Conservation (phyloP, 2,797 vertebrate species). For the Amphiprion clarkii region DNA sequence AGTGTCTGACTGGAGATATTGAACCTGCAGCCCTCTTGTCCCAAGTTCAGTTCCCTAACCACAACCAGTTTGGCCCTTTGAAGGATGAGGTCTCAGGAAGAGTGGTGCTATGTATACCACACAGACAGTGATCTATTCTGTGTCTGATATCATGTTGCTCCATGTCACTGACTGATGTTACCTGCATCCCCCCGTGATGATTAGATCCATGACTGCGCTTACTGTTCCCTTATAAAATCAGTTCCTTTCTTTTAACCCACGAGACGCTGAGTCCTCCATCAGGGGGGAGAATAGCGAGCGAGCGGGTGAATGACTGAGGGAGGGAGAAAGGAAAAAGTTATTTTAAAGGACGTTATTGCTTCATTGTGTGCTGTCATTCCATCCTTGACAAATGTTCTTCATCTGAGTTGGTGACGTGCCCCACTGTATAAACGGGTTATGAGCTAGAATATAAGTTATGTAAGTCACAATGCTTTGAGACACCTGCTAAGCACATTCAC, state of each 20-base stretch:
- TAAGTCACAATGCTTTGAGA: conserved; percentile 71
- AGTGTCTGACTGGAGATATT: conserved; percentile 85
- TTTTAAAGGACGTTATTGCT: conserved; percentile 76
- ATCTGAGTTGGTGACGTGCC: conserved; percentile 72
- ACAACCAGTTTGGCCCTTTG: conserved; percentile 84
- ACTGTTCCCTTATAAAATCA: conserved; percentile 82
- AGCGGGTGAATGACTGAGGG: conserved; percentile 38
- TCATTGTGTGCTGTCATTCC: conserved; percentile 68
- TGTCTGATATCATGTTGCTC: conserved; percentile 85
- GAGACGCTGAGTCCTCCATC: conserved; percentile 42
- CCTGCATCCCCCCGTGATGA: conserved; percentile 77
- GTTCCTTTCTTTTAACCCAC: conserved; percentile 76
- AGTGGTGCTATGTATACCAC: conserved; percentile 80
- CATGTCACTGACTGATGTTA: conserved; percentile 86
- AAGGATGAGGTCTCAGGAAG: conserved; percentile 85
- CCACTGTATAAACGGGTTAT: conserved; percentile 75
- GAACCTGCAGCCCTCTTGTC: conserved; percentile 85
- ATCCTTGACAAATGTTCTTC: conserved; percentile 79
- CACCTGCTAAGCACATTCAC: conserved; percentile 76
- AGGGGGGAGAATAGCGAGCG: conserved; percentile 11
- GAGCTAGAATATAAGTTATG: conserved; percentile 74
- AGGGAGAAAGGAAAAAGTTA: conserved; percentile 61
- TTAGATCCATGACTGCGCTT: conserved; percentile 84
- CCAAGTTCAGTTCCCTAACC: conserved; percentile 88
- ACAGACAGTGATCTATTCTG: conserved; percentile 83